phyloP scores from a whole-genome alignment of 2,797 vertebrate species.

The Hirundo rustica region DNA sequence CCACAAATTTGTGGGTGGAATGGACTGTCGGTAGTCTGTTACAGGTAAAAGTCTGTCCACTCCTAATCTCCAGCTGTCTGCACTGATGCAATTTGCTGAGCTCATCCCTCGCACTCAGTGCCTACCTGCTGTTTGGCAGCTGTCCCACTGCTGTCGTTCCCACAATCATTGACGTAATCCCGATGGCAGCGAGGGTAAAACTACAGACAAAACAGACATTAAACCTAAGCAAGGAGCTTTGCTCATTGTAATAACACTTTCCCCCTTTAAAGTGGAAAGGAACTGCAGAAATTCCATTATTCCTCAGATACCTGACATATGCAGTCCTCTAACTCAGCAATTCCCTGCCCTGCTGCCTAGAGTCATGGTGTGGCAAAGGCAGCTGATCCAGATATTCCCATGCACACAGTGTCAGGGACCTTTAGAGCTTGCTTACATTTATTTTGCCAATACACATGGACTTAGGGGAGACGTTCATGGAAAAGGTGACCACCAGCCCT shows the following conservation, averaged over 20 bases:
- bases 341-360: not conserved
- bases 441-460: not conserved
- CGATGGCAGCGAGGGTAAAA: conserved; percentile 86
- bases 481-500: not conserved
- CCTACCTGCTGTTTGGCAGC: conserved; percentile 87
- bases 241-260: not conserved
- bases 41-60: not conserved
- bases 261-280: not conserved
- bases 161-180: conserved; percentile 87
- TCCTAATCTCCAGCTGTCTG: not conserved
- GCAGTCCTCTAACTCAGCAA: not conserved
- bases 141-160: conserved; percentile 87
- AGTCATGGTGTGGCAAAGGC: not conserved
- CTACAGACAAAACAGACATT: conserved; percentile 70
- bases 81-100: not conserved
- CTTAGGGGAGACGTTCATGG: not conserved
- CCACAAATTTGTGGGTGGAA: not conserved
- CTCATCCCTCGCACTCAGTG: not conserved
- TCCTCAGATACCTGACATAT: not conserved
- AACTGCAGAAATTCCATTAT: not conserved
- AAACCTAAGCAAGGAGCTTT: not conserved
- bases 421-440: not conserved
- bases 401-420: not conserved
- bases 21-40: not conserved
- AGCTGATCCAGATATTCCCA: not conserved